These are phyloP conservation scores for Caenorhabditis afra DNA, from an alignment of 2,888 invertebrate genomes.

Conservation along the genomic window DNA sequence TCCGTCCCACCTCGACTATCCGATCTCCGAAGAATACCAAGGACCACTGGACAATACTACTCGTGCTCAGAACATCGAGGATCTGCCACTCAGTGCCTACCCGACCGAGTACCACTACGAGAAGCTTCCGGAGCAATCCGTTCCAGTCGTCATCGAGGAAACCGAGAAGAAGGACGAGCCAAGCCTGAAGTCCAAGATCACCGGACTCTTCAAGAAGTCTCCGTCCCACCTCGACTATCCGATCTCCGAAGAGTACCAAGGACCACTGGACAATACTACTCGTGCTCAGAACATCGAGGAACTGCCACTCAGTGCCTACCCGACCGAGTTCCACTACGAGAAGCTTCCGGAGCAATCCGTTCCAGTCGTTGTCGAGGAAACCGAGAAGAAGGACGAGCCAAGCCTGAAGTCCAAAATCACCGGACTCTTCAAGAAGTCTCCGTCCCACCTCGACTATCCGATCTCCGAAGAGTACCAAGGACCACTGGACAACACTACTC, in stretches of 20 bases:
- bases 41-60: constrained; percentile 51
- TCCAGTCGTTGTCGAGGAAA: constrained; percentile 23
- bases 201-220: constrained; percentile 47
- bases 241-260: constrained; percentile 29
- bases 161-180: constrained; percentile 41
- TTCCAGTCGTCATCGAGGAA: constrained; percentile 20
- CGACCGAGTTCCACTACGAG: constrained; percentile 35
- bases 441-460: constrained; percentile 65
- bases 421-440: constrained; percentile 46
- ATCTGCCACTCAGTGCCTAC: constrained; percentile 57
- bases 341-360: constrained; percentile 31
- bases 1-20: constrained; percentile 62
- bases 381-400: constrained; percentile 40
- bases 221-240: constrained; percentile 64
- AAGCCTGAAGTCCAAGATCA: constrained; percentile 51
- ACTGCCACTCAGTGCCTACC: constrained; percentile 58
- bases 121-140: constrained; percentile 30
- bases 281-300: constrained; percentile 54
- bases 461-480: constrained; percentile 45
- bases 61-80: constrained; percentile 54
- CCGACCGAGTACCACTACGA: constrained; percentile 40
- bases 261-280: constrained; percentile 47
- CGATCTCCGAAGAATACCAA: constrained; percentile 34
- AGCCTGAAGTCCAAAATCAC: constrained; percentile 52
- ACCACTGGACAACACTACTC: constrained; percentile 46